phyloP scores from a whole-genome alignment of 2,888 invertebrate species.

The Cylloceria caligata region DNA sequence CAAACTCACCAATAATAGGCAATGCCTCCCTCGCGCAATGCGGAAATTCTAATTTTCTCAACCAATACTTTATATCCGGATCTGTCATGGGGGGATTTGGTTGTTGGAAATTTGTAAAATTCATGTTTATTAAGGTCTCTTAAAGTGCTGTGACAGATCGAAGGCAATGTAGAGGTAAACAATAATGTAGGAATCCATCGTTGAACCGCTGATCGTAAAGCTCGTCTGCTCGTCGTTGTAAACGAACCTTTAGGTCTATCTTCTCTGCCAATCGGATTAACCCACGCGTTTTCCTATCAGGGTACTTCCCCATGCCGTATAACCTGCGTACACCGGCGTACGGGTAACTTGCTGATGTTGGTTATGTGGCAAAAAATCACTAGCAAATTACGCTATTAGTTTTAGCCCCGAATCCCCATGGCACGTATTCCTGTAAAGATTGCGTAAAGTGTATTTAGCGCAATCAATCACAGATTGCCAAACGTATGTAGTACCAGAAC shows the following conservation, averaged over 20 bases:
- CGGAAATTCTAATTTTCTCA: slow-evolving; percentile 92
- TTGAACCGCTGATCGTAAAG: neutral
- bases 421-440: too few relatives aligned
- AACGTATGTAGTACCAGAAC: too few relatives aligned
- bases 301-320: too few relatives aligned
- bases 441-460: too few relatives aligned
- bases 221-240: slow-evolving; percentile 3
- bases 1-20: slow-evolving; percentile 88
- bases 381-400: too few relatives aligned
- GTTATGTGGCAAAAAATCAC: too few relatives aligned
- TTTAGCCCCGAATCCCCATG: too few relatives aligned
- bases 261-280: slow-evolving; percentile 59
- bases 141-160: neutral
- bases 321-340: too few relatives aligned
- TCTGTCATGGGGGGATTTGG: slow-evolving; percentile 83
- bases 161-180: slow-evolving; percentile 9
- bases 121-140: slow-evolving; percentile 52
- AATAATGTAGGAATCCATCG: slow-evolving; percentile 16
- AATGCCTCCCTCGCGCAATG: slow-evolving; percentile 91
- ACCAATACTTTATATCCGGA: slow-evolving; percentile 88
- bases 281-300: slow-evolving; percentile 62
- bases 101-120: slow-evolving; percentile 66
- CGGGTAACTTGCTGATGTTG: too few relatives aligned
- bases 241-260: neutral
- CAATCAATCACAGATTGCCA: too few relatives aligned